Conservation (phyloP, 2,113 vertebrate species). For the Periophthalmus modestus region DNA sequence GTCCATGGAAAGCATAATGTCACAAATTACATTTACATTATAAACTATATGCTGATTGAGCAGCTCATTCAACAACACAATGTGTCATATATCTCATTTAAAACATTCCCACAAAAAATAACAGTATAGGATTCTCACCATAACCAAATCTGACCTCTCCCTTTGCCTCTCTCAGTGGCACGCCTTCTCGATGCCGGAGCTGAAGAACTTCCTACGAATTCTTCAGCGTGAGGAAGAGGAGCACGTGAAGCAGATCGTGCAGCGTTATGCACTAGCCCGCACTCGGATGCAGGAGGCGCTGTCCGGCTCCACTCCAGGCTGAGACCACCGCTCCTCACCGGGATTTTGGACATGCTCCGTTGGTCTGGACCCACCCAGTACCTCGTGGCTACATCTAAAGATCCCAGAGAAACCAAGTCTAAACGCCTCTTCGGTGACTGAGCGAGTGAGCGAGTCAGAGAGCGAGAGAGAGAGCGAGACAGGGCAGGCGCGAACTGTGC, state of each 20-base stretch:
- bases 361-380: constrained; percentile 49
- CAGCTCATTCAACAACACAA: too few relatives aligned
- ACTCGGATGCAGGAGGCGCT: constrained; percentile 86
- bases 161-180: constrained; percentile 83
- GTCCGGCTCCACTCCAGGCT: constrained; percentile 80
- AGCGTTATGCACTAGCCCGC: constrained; percentile 85
- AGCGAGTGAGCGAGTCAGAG: constrained; percentile 68
- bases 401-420: constrained; percentile 57
- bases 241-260: constrained; percentile 85
- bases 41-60: too few relatives aligned
- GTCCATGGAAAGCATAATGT: too few relatives aligned
- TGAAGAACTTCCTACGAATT: constrained; percentile 92
- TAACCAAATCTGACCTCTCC: background rate
- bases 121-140: background rate
- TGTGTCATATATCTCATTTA: too few relatives aligned
- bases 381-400: constrained; percentile 51
- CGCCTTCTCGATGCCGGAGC: constrained; percentile 90
- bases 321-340: constrained; percentile 54
- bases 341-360: constrained; percentile 43
- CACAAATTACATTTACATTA: too few relatives aligned
- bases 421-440: constrained; percentile 68
- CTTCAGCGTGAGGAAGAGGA: constrained; percentile 92
- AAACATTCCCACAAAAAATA: too few relatives aligned
- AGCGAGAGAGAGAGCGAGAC: constrained; percentile 58
- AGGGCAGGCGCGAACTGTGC: constrained; percentile 64